A percentile compares a stretch with the other conserved stretches of the same genome.
phyloP scores from a whole-genome alignment of 2,888 invertebrate genomes.

The Acronicta alni region DNA sequence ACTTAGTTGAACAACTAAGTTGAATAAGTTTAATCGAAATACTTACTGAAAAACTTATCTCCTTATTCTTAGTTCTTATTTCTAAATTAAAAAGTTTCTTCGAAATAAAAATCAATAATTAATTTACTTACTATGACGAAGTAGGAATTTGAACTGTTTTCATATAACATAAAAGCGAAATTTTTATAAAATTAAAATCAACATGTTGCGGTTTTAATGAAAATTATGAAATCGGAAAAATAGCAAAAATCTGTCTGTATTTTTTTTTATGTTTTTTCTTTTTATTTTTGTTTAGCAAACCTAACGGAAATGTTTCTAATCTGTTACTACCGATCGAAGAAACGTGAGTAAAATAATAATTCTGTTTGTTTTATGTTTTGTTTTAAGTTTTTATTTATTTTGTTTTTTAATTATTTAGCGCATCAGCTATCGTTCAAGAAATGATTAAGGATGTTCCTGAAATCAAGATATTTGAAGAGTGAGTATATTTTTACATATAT shows the following conservation, averaged over 20 bases:
- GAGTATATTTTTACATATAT: constrained; percentile 54
- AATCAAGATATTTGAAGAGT: constrained; percentile 62
- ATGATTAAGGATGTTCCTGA: constrained; percentile 49
- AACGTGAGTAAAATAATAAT: constrained; percentile 58
- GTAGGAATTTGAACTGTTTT: too few relatives aligned
- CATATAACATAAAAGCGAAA: too few relatives aligned
- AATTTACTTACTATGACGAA: too few relatives aligned
- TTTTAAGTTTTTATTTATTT: constrained; percentile 4
- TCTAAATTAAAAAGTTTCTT: too few relatives aligned
- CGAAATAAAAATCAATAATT: too few relatives aligned
- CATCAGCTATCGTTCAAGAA: constrained; percentile 51
- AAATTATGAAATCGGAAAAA: too few relatives aligned
- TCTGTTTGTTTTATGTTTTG: not conserved
- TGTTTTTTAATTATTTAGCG: constrained; percentile 53
- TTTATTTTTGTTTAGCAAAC: constrained; percentile 60
- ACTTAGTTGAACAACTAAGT: too few relatives aligned
- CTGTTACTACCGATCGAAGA: constrained; percentile 63
- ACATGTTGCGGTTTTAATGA: too few relatives aligned
- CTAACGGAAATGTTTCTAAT: constrained; percentile 49
- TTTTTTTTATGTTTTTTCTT: constrained; percentile 28
- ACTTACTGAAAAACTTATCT: too few relatives aligned
- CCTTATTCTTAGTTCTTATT: too few relatives aligned
- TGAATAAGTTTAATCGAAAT: too few relatives aligned
- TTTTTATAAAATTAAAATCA: too few relatives aligned
- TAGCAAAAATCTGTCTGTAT: not conserved